Evolutionary conservation across 2,888 invertebrate species (phyloP), one percentile per base, ranked within the genome.

Genomic region (Aproaerema taeniolella): DNA sequence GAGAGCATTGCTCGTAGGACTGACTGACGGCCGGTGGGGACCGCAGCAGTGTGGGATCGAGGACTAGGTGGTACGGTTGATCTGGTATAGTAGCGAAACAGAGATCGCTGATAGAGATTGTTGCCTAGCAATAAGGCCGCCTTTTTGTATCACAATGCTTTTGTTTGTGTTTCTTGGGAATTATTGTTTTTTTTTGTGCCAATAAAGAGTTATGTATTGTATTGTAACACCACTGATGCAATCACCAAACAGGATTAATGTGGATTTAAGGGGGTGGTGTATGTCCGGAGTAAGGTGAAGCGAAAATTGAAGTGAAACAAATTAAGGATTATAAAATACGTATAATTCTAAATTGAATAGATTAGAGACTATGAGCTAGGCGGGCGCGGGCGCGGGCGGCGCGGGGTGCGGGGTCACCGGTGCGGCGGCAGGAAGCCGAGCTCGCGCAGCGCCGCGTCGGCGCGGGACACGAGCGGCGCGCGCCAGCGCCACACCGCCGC

Each of bases 401-500:
- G 24, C 24, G 20, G 38, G 31, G 41, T 20, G 20, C 20, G 40
- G 44, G 33, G 59, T 62, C 66, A 65, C 67, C 66, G 65, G 47
- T 60, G 64, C 50, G 65, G 68, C 36, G 80, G 77, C 60, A 92
- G 91, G 75, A 94, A 95, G 32, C 92, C 93, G 30, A 96, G 88
- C 31, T 87, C 89, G 48, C 88, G 89, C 42, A 96, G 86, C 20
- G 93, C 92, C 38, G 88, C 86, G 38, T 92, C 91, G 2, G 92
- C 92, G 55, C 92, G 88, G 31, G 88, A 80, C 39, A 94, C 88
- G 9, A 96, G 87, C 52, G 91, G 89, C 35, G 92, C 93, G 67
- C 93, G 94, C 86, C 92, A 96, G 66, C 93, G 92, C 96, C 95
- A 96, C 55, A 97, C 92, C 38, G 94, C 93, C 17, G 93, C 91